Conservation (phyloP, 2,888 invertebrate species). For the Callimorpha dominula region DNA sequence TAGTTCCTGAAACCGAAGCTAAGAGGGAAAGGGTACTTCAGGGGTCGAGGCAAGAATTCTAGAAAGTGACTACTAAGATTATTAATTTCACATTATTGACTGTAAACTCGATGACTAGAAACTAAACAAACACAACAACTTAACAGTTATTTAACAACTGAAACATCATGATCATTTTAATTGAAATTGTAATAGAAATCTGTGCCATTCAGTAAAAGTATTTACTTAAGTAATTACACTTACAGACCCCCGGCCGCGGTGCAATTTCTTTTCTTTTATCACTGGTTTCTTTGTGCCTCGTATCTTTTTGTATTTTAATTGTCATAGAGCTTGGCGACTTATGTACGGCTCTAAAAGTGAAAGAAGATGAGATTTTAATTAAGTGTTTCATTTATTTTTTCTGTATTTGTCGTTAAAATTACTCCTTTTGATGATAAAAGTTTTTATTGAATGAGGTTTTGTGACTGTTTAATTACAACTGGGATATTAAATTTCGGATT, state of each 20-base stretch:
- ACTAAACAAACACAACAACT: too few species aligned
- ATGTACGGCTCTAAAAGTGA: slow-evolving; percentile 23
- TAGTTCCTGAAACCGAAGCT: too few species aligned
- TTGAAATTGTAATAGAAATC: too few species aligned
- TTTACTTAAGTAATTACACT: neutral
- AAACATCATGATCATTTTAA: too few species aligned
- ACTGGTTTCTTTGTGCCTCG: neutral
- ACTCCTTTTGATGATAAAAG: slow-evolving; percentile 3
- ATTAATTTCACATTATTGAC: too few species aligned
- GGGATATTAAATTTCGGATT: neutral
- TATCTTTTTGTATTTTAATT: slow-evolving; percentile 29
- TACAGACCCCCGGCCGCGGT: neutral
- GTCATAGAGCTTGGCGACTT: slow-evolving; percentile 20
- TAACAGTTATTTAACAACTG: too few species aligned
- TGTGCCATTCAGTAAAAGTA: too few species aligned
- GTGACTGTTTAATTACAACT: neutral
- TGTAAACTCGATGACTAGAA: too few species aligned
- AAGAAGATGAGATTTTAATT: slow-evolving; percentile 31
- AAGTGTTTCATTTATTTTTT: slow-evolving; percentile 12
- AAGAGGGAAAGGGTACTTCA: too few species aligned
- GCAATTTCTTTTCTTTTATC: neutral
- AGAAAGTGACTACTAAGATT: too few species aligned
- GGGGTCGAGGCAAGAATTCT: too few species aligned
- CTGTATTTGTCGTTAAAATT: neutral
- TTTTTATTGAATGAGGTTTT: neutral